These are phyloP conservation scores for Zaprionus tsacasi DNA, from an alignment of 1,140 invertebrate species.

Conservation along the genomic window DNA sequence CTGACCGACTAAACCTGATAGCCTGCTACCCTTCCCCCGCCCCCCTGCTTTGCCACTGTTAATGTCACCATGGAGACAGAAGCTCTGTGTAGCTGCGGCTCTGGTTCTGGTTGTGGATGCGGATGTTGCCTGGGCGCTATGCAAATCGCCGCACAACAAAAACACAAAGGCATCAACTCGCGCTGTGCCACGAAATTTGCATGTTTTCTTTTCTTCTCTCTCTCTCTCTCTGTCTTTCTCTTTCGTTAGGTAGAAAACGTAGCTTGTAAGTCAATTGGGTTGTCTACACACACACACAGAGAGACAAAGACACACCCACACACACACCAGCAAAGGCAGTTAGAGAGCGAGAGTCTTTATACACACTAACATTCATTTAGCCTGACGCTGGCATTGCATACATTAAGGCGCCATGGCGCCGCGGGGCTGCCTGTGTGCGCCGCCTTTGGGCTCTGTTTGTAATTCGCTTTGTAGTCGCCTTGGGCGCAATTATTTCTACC, in stretches of 20 bases:
- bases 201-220: conserved; percentile 65
- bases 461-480: conserved; percentile 81
- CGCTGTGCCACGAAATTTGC: conserved; percentile 65
- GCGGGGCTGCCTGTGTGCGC: conserved; percentile 40
- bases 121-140: conserved; percentile 51
- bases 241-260: conserved; percentile 51
- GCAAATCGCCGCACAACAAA: conserved; percentile 75
- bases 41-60: conserved; percentile 37
- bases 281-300: conserved; percentile 46
- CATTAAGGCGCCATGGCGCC: conserved; percentile 56
- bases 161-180: conserved; percentile 46
- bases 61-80: conserved; percentile 77
- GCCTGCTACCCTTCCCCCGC: neutral
- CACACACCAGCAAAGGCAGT: conserved; percentile 13
- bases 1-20: conserved; percentile 51
- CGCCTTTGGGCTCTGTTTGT: conserved; percentile 73
- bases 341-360: conserved; percentile 19
- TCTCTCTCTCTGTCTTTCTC: conserved; percentile 23
- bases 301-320: conserved; percentile 31
- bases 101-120: conserved; percentile 15
- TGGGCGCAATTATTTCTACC: conserved; percentile 75
- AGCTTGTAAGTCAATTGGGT: conserved; percentile 72
- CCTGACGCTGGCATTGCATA: conserved; percentile 65
- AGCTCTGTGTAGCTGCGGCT: conserved; percentile 30
- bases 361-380: conserved; percentile 70